These are phyloP conservation scores for Danio albolineatus DNA, from an alignment of 2,797 vertebrate genomes.

Conservation along the genomic window DNA sequence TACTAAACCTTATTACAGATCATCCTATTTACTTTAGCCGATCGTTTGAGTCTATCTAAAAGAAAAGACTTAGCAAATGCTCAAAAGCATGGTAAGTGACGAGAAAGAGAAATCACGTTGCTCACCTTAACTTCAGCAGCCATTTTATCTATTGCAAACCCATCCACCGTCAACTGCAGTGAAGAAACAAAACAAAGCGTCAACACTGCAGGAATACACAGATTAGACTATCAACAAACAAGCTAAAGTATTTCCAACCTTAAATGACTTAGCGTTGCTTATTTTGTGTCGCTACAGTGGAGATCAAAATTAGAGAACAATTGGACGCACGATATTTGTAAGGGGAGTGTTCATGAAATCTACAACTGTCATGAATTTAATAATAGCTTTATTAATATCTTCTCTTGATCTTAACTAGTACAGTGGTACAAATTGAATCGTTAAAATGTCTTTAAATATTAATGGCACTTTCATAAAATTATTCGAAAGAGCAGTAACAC, in stretches of 20 bases:
- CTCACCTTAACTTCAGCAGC: conserved; percentile 96
- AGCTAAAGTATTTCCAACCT: neutral
- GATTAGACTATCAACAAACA: neutral
- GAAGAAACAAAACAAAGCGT: conserved; percentile 15
- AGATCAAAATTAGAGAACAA: no score
- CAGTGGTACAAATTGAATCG: no score
- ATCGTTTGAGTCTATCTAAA: no score
- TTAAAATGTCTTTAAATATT: no score
- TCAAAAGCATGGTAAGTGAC: neutral
- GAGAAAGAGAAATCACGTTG: neutral
- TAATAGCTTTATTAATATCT: no score
- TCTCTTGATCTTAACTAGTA: no score
- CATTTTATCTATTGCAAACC: conserved; percentile 97
- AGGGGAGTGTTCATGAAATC: no score
- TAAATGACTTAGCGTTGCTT: neutral
- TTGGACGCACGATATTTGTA: no score
- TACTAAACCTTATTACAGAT: neutral
- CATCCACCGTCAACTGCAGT: conserved; percentile 91
- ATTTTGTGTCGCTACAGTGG: neutral
- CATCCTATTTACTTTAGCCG: neutral
- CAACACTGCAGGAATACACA: neutral
- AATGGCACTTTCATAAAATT: no score
- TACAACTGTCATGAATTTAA: no score
- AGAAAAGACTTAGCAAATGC: no score
- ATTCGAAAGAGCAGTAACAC: no score